Evolutionary conservation across 2,113 vertebrate genomes (phyloP).

Genomic region (Myotis yumanensis): DNA sequence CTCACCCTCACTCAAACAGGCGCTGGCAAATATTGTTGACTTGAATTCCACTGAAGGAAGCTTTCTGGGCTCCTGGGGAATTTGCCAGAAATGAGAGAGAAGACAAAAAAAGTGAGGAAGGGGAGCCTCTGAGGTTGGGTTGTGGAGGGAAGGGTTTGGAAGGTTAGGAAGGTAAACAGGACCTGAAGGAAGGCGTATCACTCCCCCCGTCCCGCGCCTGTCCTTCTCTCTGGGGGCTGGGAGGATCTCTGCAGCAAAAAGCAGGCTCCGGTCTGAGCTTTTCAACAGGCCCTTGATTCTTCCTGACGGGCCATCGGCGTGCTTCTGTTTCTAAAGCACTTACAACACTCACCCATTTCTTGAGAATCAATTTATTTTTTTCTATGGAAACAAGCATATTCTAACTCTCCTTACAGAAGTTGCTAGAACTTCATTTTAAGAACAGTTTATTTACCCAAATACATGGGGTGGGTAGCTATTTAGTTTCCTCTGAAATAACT

Average conservation of each 20-base stretch:
- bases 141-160: not conserved
- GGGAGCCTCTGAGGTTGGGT: not conserved
- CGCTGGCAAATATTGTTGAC: too few relatives aligned
- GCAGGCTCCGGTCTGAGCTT: rapidly evolving
- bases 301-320: not conserved
- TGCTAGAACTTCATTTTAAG: not conserved
- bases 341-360: not conserved
- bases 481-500: not conserved
- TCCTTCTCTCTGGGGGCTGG: not conserved
- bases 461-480: too few relatives aligned
- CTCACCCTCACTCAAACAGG: rapidly evolving
- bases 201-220: rapidly evolving
- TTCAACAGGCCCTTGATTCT: not conserved
- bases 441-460: not conserved
- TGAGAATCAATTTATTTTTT: not conserved
- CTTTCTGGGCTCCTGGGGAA: not conserved
- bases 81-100: not conserved
- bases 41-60: not conserved
- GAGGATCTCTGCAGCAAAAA: too few relatives aligned
- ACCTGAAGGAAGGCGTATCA: rapidly evolving
- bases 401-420: not conserved
- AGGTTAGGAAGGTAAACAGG: not conserved
- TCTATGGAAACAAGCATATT: not conserved
- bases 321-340: not conserved
- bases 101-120: not conserved